Evolutionary conservation across 2,888 invertebrate species (phyloP).

Genomic region (Xestobium rufovillosum): DNA sequence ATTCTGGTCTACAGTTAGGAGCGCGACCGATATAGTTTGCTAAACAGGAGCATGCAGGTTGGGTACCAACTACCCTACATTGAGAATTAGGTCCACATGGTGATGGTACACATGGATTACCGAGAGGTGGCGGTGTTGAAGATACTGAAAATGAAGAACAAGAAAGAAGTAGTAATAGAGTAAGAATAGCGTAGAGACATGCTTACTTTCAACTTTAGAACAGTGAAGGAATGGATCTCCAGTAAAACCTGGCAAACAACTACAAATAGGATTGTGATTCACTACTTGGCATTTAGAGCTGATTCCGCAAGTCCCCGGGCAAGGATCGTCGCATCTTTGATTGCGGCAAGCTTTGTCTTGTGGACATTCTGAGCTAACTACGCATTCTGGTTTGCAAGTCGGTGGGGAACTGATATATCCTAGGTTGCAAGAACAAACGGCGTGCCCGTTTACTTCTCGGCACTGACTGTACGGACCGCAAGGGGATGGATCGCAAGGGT

Average conservation of each 20-base stretch:
- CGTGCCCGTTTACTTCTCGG: conserved; percentile 53
- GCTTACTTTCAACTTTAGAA: conserved; percentile 35
- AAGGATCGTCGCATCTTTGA: conserved; percentile 60
- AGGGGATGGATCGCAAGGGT: conserved; percentile 57
- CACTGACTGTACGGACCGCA: conserved; percentile 63
- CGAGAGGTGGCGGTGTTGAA: conserved; percentile 39
- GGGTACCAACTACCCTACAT: conserved; percentile 70
- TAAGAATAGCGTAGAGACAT: conserved; percentile 13
- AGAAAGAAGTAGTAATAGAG: too few relatives aligned
- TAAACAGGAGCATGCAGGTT: conserved; percentile 79
- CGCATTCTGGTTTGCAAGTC: conserved; percentile 57
- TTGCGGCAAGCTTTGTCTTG: conserved; percentile 55
- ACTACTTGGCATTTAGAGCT: conserved; percentile 60
- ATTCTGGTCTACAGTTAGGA: conserved; percentile 80
- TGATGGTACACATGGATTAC: conserved; percentile 69
- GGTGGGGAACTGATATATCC: conserved; percentile 61
- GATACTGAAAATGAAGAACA: conserved; percentile 39
- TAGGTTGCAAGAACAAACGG: conserved; percentile 54
- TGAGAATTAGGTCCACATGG: conserved; percentile 80
- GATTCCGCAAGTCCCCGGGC: conserved; percentile 57
- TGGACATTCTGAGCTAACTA: conserved; percentile 58
- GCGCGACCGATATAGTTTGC: conserved; percentile 75
- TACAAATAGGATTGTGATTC: conserved; percentile 62
- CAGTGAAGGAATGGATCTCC: conserved; percentile 59
- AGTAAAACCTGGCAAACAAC: conserved; percentile 53